Base-by-base conservation (phyloP, 92 coral and sea anemone genomes). In the Palythoa grandiflora region DNA sequence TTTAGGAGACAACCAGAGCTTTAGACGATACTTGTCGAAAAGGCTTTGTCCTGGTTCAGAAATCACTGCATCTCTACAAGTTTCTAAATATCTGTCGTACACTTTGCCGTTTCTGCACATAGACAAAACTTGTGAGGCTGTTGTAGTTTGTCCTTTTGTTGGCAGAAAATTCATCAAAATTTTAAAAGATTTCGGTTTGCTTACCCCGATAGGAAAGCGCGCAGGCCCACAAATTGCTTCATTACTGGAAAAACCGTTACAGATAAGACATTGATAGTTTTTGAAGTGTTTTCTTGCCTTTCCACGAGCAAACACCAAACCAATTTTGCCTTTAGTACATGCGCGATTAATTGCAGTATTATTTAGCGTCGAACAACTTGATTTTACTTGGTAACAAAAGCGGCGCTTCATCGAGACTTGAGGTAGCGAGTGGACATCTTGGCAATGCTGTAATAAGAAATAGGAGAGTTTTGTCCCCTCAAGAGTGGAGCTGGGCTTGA, bases 61-160 rank as follows among this genome's bases (percentile, higher is more conserved):
- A 15, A 80, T 9, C 17, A 73, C 84, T 14, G 84, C 88, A 2
- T 13, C 60, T 51, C 92, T 87, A 59, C 97, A 94, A 3, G 77
- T 80, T 88, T 94, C 97, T 59, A 94, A 73, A 74, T 87, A 90
- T 16, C 68, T 87, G 75, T 94, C 97, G 79, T 86, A 94, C 57
- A 87, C 66, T 1, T 59, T 20, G 36, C 70, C 87, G 75, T 83
- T 11, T 13, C 74, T 40, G 79, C 91, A 88, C 1, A 78, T 12
- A 17, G 57, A 9, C 36, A 47, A 40, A 2, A 90, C 52, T 44
- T 73, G 14, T 13, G 51, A 55, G 7, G 19, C 17, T 37, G 57
- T n/a, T 15, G 15, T 11, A 44, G 59, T 66, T 83, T 39, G 51
- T 17, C 38, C 65, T 83, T 66, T 71, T 17, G 21, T 7, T 48